Base-by-base conservation (phyloP, 2,797 vertebrate genomes). In the Sebastes taczanowskii region DNA sequence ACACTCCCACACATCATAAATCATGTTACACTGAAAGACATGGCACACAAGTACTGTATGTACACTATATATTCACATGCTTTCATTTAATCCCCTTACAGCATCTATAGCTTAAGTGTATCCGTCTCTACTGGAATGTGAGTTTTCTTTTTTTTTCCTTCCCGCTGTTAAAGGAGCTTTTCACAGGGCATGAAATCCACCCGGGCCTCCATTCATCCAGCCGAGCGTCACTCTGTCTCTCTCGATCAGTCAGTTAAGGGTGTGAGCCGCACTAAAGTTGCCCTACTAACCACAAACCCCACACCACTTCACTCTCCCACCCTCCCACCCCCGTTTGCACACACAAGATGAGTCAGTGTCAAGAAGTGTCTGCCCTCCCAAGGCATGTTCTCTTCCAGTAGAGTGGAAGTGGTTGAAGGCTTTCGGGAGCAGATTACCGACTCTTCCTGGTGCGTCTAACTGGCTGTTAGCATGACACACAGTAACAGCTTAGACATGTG, bases 381-480 rank as follows among this genome's bases (percentile, higher is more conserved):
- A 59, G 64, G 62, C 79, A 78, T 52, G 65, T 80, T 88, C 71
- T 80, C 64, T 82, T 86, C 86, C 79, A 87, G 80, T 49, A 14
- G 70, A 84, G 71, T 86, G 87, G 86, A 91, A 83, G 86, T 85
- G 81, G 80, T 88, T 88, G 58, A 58, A 85, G 87, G 85, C 81
- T 32, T 60, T 68, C 11, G 2, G 35, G 68, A 53, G 74, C 58
- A 79, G 79, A 92, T 83, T 84, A 86, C 73, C 10, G 46, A 63
- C 66, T 61, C 78, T 56, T 81, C 74, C 78, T 85, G 84, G 78
- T 86, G 76, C 77, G 83, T 22, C 38, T 52, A 63, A 66, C 65
- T 4, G 59, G 60, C 82, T 73, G 75, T 84, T 67, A 64, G 66
- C 73, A 14, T 55, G 76, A 71, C 82, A 73, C 67, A 46, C 55